These are phyloP conservation scores for Crematogaster levior DNA, from an alignment of 2,888 invertebrate genomes.

Conservation along the genomic window DNA sequence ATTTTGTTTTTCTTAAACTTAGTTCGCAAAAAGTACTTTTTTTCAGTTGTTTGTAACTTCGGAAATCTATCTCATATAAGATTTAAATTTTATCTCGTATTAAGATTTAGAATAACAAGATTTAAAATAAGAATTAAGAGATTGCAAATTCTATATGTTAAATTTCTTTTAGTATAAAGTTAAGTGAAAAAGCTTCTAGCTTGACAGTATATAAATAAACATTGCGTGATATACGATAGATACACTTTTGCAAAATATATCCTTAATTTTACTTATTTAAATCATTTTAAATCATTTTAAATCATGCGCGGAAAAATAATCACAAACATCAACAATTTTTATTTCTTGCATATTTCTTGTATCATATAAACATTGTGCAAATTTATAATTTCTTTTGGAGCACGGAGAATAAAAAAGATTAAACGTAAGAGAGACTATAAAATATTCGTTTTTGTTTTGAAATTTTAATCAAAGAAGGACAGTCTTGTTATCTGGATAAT, in stretches of 20 bases:
- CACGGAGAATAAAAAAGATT: not conserved
- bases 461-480: not conserved
- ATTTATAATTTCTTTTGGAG: not conserved
- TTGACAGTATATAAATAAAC: not conserved
- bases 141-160: not conserved
- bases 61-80: no score
- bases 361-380: not conserved
- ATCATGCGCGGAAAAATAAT: not conserved
- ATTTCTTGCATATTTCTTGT: not conserved
- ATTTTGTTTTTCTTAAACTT: not conserved
- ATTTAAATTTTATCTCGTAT: not conserved
- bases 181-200: not conserved
- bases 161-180: constrained; percentile 1
- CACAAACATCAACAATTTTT: not conserved
- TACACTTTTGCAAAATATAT: constrained; percentile 4
- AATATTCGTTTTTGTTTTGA: not conserved
- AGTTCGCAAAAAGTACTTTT: not conserved
- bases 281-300: no score
- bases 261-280: no score
- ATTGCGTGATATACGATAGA: not conserved
- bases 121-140: not conserved
- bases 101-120: no score
- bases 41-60: not conserved
- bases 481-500: not conserved
- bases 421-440: no score